Percentiles rank a stretch among this genome's conserved stretches.
These are phyloP conservation scores for Archocentrus centrarchus DNA, from an alignment of 2,113 vertebrate species.

Conservation along the genomic window DNA sequence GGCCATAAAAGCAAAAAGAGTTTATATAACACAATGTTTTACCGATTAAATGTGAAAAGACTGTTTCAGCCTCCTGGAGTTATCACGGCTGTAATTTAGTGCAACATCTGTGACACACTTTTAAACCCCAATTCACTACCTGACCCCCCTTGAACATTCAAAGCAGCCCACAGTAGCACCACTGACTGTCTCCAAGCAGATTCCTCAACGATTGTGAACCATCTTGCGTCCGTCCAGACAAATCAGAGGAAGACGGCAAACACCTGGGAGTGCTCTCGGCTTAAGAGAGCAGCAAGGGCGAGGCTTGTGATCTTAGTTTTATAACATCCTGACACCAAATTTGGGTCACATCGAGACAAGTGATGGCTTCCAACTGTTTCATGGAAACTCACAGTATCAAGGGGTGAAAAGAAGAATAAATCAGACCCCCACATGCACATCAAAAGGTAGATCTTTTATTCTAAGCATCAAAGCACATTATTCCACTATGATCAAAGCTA, in stretches of 20 bases:
- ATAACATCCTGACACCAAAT: constrained; percentile 50
- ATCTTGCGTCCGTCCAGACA: neutral
- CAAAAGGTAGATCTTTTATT: constrained; percentile 75
- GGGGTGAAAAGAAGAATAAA: constrained; percentile 12
- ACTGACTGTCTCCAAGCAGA: neutral
- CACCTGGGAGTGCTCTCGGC: constrained; percentile 4
- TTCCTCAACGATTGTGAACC: constrained; percentile 1
- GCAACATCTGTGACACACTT: constrained; percentile 42
- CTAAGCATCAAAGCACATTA: constrained; percentile 73
- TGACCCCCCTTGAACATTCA: neutral
- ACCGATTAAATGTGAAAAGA: constrained; percentile 1
- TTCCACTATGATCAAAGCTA: constrained; percentile 74
- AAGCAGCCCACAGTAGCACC: neutral
- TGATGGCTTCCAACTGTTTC: constrained; percentile 57
- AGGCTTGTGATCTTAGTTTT: constrained; percentile 52
- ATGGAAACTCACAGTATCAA: constrained; percentile 31
- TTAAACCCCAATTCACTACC: neutral
- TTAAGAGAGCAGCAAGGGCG: neutral
- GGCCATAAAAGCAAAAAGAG: neutral
- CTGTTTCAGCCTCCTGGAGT: neutral
- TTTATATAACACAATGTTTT: neutral
- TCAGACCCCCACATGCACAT: constrained; percentile 50
- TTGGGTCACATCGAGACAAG: constrained; percentile 53
- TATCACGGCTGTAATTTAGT: constrained; percentile 19
- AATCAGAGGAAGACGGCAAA: constrained; percentile 1